Base-by-base conservation (phyloP, 2,888 invertebrate genomes). In the Petrophora chlorosata region DNA sequence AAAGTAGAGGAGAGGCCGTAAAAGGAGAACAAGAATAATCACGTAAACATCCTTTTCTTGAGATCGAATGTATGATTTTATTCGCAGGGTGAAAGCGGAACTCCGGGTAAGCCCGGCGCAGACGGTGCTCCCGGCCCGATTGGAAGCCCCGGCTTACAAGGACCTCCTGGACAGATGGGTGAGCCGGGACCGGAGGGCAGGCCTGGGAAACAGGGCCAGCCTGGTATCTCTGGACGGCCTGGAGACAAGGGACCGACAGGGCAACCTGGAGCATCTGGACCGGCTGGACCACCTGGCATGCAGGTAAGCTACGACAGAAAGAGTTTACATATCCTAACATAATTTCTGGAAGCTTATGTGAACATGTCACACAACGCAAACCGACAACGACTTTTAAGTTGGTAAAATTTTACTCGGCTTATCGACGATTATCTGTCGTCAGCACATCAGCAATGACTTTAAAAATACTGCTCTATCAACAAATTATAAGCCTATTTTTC, bases 171-270 rank as follows among this genome's bases (percentile, higher is more conserved):
- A 9, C 91, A 91, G 0, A 81, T 90, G 67, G 93, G 93, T n/a
- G 91, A 90, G 51, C 84, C 85, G 8, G 93, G 93, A 0, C 91
- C 91, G 1, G 91, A 92, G 35, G 94, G 94, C 3, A 82, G 93
- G 0, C 79, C 93, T 0, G 95, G 95, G 3, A 95, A 95, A 73
- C 85, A 92, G 40, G 95, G 95, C 2, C 92, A 92, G 23, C 92
- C 94, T 0, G 96, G 95, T 32, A 92, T 95, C 53, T 73, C 93
- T 2, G 96, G 96, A 22, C 84, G 95, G 55, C 91, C 93, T 12
- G 96, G 96, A 13, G 95, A 96, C 68, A 96, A 95, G 69, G 95
- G 95, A 38, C 94, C 94, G 0, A 78, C 90, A 9, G 95, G 95
- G 39, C 81, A 91, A 40, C 79, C 92, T 3, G 96, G 96, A 2